A percentile compares a stretch with the other conserved stretches of the same genome.
Conservation (phyloP, 2,888 invertebrate genomes). For the Hyposoter didymator region DNA sequence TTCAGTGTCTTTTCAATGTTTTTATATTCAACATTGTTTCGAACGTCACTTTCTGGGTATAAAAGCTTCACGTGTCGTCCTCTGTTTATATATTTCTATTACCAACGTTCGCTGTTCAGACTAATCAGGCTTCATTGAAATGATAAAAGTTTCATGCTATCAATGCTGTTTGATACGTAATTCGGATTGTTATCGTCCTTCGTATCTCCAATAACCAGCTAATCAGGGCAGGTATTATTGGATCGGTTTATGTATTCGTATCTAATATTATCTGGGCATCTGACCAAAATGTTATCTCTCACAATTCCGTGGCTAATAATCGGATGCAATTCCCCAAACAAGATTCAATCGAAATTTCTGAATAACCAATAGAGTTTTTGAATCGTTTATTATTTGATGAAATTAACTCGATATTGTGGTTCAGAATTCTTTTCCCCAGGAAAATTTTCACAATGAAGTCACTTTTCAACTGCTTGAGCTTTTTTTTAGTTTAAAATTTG, state of each 20-base stretch:
- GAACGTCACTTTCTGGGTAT: not conserved
- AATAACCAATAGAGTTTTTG: not conserved
- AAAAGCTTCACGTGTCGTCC: not conserved
- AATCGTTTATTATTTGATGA: not conserved
- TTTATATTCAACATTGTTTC: not conserved
- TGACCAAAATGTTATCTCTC: not conserved
- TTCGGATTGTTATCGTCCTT: not conserved
- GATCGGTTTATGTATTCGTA: not conserved
- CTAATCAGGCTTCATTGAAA: not conserved
- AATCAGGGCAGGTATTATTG: slow-evolving; percentile 6
- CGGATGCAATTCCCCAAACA: not conserved
- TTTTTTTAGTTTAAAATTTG: not conserved
- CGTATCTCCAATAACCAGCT: not conserved
- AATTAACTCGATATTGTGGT: not conserved
- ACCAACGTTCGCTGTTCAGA: not conserved
- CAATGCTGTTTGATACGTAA: not conserved
- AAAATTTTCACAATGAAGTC: not conserved
- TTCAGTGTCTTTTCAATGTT: not conserved
- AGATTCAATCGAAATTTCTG: not conserved
- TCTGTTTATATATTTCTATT: not conserved
- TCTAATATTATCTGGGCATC: not conserved
- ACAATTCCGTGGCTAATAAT: not conserved
- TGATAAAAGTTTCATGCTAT: not conserved
- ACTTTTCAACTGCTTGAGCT: not conserved
- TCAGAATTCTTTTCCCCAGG: not conserved